phyloP scores from a whole-genome alignment of 2,113 vertebrate species.

The Edolisoma coerulescens region DNA sequence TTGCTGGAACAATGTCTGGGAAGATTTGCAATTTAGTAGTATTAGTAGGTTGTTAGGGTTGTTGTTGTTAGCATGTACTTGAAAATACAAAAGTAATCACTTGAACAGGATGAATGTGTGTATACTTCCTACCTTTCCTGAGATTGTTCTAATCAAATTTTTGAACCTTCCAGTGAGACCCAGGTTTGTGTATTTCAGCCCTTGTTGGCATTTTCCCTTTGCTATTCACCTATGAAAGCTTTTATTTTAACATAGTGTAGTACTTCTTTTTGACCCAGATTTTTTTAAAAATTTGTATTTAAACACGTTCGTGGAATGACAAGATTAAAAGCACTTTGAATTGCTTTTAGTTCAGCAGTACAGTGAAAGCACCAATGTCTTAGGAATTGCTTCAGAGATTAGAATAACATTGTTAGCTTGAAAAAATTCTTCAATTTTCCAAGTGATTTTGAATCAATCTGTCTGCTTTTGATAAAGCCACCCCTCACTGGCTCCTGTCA shows the following conservation, averaged over 20 bases:
- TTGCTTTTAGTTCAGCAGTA: background rate
- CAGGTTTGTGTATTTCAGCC: background rate
- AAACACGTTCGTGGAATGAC: background rate
- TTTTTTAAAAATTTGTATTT: background rate
- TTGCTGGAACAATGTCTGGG: background rate
- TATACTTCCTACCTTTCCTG: rapidly evolving
- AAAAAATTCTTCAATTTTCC: background rate
- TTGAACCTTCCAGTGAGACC: background rate
- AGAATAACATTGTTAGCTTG: background rate
- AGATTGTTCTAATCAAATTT: background rate
- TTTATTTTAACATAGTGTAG: background rate
- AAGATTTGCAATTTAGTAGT: background rate
- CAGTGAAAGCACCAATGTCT: background rate
- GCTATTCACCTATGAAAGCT: background rate
- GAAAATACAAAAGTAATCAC: background rate
- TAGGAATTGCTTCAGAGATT: background rate
- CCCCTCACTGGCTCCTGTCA: background rate
- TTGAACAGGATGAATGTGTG: background rate
- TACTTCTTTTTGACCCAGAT: background rate
- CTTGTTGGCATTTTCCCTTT: background rate
- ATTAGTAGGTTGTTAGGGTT: background rate
- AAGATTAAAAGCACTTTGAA: background rate
- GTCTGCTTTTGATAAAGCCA: background rate
- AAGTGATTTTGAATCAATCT: background rate
- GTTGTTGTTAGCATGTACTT: background rate